phyloP scores from a whole-genome alignment of 2,888 invertebrate species.

The Calliscelio sp. region DNA sequence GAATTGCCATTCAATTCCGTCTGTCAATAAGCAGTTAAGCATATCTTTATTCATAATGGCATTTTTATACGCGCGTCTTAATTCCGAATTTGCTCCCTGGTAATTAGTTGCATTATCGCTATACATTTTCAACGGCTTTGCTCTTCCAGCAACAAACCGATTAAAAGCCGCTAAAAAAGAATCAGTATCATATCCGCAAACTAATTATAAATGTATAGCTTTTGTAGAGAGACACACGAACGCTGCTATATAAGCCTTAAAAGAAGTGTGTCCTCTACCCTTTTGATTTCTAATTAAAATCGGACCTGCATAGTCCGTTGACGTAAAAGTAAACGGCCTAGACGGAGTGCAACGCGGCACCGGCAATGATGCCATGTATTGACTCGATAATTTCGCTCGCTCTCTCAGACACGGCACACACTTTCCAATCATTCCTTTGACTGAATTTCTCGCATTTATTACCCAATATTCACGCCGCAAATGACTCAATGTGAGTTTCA shows the following conservation, averaged over 20 bases:
- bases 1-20: neutral
- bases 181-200: neutral
- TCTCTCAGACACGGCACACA: neutral
- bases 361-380: neutral
- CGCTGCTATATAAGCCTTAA: neutral
- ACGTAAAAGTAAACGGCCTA: neutral
- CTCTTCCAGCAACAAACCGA: neutral
- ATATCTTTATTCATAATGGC: too few relatives aligned
- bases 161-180: neutral
- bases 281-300: neutral
- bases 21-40: too few relatives aligned
- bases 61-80: neutral
- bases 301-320: neutral
- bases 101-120: too few relatives aligned
- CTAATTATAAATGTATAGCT: too few relatives aligned
- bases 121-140: too few relatives aligned
- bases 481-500: neutral
- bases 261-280: neutral
- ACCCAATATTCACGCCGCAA: conserved; percentile 4
- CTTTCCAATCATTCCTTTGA: neutral
- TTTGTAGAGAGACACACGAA: too few relatives aligned
- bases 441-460: neutral
- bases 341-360: neutral
- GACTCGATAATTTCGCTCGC: neutral
- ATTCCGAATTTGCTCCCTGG: neutral